These are phyloP conservation scores for Serranus cabrilla DNA, from an alignment of 2,797 vertebrate species.

Conservation along the genomic window DNA sequence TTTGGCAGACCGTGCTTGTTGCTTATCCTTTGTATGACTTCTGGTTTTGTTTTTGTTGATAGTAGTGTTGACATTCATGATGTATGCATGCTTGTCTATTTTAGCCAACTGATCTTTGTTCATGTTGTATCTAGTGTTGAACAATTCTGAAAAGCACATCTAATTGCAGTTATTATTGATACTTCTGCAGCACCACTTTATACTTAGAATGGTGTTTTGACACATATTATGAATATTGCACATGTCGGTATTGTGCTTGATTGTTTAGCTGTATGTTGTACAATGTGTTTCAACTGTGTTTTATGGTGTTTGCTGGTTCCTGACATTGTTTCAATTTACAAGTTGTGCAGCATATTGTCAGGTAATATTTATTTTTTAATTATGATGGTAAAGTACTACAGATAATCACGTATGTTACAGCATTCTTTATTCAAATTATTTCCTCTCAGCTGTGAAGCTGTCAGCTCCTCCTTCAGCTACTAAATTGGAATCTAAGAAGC, in stretches of 20 bases:
- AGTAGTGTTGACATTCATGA: background rate
- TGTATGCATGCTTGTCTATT: constrained; percentile 11
- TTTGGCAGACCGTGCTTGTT: background rate
- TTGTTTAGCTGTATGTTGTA: no score
- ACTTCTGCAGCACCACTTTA: no score
- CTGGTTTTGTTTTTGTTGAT: background rate
- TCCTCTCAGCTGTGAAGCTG: constrained; percentile 59
- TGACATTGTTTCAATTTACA: background rate
- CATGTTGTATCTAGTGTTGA: background rate
- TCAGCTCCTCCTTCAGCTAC: constrained; percentile 33
- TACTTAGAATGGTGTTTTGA: no score
- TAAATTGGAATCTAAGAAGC: constrained; percentile 52
- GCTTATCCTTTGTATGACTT: background rate
- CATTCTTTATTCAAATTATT: constrained; percentile 34
- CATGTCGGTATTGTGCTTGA: no score
- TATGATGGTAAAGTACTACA: background rate
- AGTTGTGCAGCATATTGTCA: background rate
- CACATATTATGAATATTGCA: no score
- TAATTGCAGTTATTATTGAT: no score
- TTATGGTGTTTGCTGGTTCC: background rate
- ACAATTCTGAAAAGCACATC: no score
- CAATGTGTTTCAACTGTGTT: background rate
- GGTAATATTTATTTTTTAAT: constrained; percentile 3
- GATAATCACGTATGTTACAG: constrained; percentile 8
- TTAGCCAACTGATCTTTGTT: constrained; percentile 1